Base-by-base conservation (phyloP, 1,140 invertebrate species). In the Ganaspis sp. region DNA sequence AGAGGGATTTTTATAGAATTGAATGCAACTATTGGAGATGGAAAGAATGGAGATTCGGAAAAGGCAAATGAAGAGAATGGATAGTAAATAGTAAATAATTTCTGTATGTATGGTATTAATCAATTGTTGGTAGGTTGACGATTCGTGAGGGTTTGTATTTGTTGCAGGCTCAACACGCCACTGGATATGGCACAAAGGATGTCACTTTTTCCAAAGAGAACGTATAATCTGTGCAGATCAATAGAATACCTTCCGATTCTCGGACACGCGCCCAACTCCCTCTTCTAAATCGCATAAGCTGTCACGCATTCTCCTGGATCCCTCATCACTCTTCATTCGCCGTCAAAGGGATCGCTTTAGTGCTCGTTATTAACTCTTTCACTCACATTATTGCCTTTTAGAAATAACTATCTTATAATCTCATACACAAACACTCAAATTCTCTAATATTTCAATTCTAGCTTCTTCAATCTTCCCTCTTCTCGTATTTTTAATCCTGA, bases 351-450 rank as follows among this genome's bases (percentile, higher is more conserved):
- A 79, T 70, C 37, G 29, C 34, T 64, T 79, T 79, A 70, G 42
- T 40, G 40, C 74, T 75, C 78, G 74, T 79, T 76, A 79, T 76
- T 79, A 73, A 78, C 72, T 75, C 78, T 79, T 76, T 79, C 42
- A 71, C 26, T 69, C 17, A 26, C 58, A 64, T 64, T 64, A 34
- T 26, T 64, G 12, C 58, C 23, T 64, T 64, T 64, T 34, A 15
- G 11, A 64, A 64, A 29, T 64, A 64, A 64, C 23, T 26, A 29
- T 29, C 23, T n/a, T 15, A 26, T 64, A 29, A 34, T 64, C 58
- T 15, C 12, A 3, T 17, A 64, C 23, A 64, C 58, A 26, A 2
- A 64, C 58, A n/a, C 21, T 64, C 6, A 26, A 29, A 26, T 64
- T 15, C 23, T 26, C 12, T n/a, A 17, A 15, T 64, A 29, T n/a